Evolutionary conservation across 1,140 invertebrate species (phyloP).

Genomic region (Papilio glaucus): DNA sequence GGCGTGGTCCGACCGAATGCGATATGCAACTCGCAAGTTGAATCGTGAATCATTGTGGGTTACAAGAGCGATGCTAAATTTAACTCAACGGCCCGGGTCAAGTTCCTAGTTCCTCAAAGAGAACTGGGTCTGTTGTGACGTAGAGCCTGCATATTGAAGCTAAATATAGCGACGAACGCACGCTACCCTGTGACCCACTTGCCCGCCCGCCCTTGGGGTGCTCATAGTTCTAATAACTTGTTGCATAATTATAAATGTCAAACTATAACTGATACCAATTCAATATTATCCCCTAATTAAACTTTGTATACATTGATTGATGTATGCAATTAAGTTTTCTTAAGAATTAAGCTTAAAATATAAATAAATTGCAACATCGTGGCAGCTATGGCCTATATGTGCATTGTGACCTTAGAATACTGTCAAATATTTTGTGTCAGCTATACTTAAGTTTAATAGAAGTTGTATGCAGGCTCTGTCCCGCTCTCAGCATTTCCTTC

Average conservation of each 20-base stretch:
- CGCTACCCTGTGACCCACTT: slow-evolving; percentile 56
- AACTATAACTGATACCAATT: background rate
- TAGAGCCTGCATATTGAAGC: slow-evolving; percentile 54
- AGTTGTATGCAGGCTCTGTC: no score
- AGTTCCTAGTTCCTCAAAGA: slow-evolving; percentile 45
- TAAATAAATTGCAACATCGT: background rate
- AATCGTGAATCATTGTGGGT: background rate
- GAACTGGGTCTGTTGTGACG: slow-evolving; percentile 55
- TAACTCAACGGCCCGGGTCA: slow-evolving; percentile 42
- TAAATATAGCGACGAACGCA: slow-evolving; percentile 54
- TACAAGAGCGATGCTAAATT: background rate
- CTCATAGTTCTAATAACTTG: slow-evolving; percentile 4
- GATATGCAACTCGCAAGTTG: background rate
- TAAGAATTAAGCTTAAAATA: background rate
- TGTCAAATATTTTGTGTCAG: no score
- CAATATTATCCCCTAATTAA: background rate
- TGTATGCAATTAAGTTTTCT: no score
- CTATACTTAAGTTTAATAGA: no score
- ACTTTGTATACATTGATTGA: background rate
- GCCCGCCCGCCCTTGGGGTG: slow-evolving; percentile 41
- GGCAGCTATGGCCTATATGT: no score
- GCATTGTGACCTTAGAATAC: no score
- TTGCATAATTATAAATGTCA: background rate
- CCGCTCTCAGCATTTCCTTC: no score
- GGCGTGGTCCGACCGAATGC: no score